Percentiles rank a stretch among this genome's conserved stretches.
These are phyloP conservation scores for Diglossa cyanea DNA, from an alignment of 2,797 vertebrate genomes.

Conservation along the genomic window DNA sequence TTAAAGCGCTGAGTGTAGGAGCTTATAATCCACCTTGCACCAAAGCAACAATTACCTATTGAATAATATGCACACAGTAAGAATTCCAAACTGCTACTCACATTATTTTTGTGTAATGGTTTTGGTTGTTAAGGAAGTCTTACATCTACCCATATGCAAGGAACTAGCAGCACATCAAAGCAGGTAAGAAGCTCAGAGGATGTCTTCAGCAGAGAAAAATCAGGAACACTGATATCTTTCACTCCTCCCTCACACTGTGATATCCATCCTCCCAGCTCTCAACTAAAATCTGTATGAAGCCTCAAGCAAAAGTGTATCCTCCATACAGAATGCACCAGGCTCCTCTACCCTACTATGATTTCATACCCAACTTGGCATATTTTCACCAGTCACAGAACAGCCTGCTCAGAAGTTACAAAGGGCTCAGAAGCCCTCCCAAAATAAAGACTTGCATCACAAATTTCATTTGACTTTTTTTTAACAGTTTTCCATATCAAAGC, in stretches of 20 bases:
- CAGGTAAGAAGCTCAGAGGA: neutral
- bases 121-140: conserved; percentile 10
- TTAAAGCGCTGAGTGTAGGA: neutral
- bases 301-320: neutral
- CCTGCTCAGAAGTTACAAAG: conserved; percentile 68
- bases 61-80: neutral
- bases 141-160: neutral
- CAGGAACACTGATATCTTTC: neutral
- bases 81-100: neutral
- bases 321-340: conserved; percentile 75
- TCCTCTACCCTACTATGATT: conserved; percentile 76
- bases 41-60: conserved; percentile 28
- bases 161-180: neutral
- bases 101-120: neutral
- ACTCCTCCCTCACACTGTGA: neutral
- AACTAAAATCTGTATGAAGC: neutral
- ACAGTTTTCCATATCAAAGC: neutral
- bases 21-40: neutral
- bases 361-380: conserved; percentile 80
- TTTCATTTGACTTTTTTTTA: neutral
- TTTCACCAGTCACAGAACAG: conserved; percentile 80
- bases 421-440: neutral
- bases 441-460: neutral
- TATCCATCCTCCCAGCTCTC: neutral
- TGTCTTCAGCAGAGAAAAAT: neutral